A percentile compares a stretch with the other conserved stretches of the same genome.
Evolutionary conservation across 2,888 invertebrate genomes (phyloP).

Genomic region (Pachydiplax longipennis): DNA sequence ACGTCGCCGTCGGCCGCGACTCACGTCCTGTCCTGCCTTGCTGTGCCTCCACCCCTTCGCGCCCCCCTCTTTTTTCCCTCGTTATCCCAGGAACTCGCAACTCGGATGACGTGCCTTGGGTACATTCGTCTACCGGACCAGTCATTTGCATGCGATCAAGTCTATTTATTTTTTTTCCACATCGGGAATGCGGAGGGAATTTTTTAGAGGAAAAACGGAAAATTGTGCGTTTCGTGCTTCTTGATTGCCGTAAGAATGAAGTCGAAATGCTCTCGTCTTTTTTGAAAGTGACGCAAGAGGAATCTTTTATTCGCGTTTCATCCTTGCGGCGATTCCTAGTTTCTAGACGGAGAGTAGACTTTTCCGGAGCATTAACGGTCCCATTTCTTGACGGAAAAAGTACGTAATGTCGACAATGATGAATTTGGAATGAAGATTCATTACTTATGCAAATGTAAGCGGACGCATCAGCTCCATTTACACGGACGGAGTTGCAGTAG

Average conservation of each 20-base stretch:
- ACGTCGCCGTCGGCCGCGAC: not conserved
- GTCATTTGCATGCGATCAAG: conserved; percentile 12
- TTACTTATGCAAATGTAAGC: too few species aligned
- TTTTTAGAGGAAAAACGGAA: not conserved
- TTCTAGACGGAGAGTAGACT: not conserved
- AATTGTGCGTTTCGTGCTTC: conserved; percentile 12
- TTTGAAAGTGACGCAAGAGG: not conserved
- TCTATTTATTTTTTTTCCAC: conserved; percentile 14
- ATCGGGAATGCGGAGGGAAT: not conserved
- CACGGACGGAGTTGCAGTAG: too few species aligned
- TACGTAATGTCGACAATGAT: too few species aligned
- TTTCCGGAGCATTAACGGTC: too few species aligned
- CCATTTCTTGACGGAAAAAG: too few species aligned
- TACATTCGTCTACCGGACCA: not conserved
- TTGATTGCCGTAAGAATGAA: not conserved
- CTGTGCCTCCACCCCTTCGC: not conserved
- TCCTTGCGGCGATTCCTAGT: not conserved
- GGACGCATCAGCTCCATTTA: too few species aligned
- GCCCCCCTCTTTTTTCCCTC: not conserved
- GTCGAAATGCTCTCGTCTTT: not conserved
- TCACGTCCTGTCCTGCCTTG: not conserved
- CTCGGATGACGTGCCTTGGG: not conserved
- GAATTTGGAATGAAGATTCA: too few species aligned
- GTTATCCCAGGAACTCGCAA: not conserved
- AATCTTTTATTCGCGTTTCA: not conserved